A percentile compares a stretch with the other conserved stretches of the same genome.
phyloP scores from a whole-genome alignment of 2,113 vertebrate genomes.

The Indri indri region DNA sequence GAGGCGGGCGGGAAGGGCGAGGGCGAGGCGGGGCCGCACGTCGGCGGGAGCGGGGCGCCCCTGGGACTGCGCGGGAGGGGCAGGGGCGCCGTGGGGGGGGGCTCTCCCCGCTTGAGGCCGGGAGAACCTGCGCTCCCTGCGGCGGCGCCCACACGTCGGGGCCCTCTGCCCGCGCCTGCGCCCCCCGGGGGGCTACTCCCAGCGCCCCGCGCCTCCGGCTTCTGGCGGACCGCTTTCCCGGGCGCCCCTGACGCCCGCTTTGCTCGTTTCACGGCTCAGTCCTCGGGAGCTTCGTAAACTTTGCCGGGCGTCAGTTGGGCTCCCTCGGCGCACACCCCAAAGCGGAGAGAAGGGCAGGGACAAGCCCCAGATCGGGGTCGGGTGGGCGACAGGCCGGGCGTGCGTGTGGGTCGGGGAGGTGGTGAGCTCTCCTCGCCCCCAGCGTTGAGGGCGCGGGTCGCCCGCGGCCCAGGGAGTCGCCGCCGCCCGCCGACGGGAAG shows the following conservation, averaged over 20 bases:
- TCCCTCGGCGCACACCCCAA: background rate
- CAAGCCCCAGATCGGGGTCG: fast-evolving
- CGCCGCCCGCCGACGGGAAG: background rate
- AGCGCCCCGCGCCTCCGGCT: background rate
- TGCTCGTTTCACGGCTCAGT: background rate
- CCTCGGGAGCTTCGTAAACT: background rate
- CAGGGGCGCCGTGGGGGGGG: fast-evolving
- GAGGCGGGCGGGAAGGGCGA: background rate
- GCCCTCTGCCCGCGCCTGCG: background rate
- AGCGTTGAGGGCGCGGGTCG: background rate
- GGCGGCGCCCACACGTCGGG: background rate
- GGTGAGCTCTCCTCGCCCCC: background rate
- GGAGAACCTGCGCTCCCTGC: background rate
- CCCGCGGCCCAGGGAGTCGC: background rate
- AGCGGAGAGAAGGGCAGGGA: background rate
- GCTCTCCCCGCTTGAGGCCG: background rate
- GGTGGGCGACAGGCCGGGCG: background rate
- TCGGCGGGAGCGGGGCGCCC: background rate
- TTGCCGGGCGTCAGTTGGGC: background rate
- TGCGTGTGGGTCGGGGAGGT: background rate
- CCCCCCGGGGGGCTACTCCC: background rate
- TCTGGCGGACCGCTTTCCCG: background rate
- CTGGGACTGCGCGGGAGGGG: fast-evolving
- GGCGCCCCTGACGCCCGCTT: background rate
- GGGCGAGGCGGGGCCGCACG: background rate